These are phyloP conservation scores for Anas bernieri DNA, from an alignment of 2,797 vertebrate species.

Conservation along the genomic window DNA sequence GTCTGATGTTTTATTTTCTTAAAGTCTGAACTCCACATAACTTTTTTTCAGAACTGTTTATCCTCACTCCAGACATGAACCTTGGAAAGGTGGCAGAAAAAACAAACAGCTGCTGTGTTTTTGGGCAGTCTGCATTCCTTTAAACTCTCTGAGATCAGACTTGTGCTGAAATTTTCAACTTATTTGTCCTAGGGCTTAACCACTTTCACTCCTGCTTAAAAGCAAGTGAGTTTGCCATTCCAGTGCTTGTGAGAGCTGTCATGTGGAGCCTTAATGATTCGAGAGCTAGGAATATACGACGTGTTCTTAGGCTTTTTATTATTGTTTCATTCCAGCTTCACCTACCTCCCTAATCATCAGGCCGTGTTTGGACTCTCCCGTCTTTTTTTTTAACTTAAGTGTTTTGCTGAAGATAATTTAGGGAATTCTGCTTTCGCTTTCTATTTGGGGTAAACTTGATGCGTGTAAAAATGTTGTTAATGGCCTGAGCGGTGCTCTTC, in stretches of 20 bases:
- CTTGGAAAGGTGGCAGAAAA: conserved; percentile 82
- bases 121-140: conserved; percentile 81
- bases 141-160: conserved; percentile 73
- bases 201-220: conserved; percentile 76
- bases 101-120: conserved; percentile 77
- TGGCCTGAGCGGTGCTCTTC: neutral
- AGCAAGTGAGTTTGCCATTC: conserved; percentile 61
- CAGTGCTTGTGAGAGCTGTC: conserved; percentile 47
- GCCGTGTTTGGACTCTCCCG: conserved; percentile 43
- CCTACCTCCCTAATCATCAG: conserved; percentile 56
- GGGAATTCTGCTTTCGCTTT: conserved; percentile 37
- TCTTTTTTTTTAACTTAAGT: conserved; percentile 5
- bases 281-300: conserved; percentile 59
- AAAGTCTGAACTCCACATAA: conserved; percentile 73
- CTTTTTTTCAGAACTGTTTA: conserved; percentile 74
- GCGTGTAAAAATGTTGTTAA: conserved; percentile 30
- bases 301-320: conserved; percentile 69
- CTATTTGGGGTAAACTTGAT: neutral
- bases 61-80: conserved; percentile 80
- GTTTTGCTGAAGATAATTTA: conserved; percentile 8
- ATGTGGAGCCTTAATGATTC: conserved; percentile 59
- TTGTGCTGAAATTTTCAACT: conserved; percentile 74
- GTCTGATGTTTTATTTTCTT: conserved; percentile 79
- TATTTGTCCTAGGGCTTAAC: conserved; percentile 73
- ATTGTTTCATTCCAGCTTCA: conserved; percentile 67